phyloP scores from a whole-genome alignment of 2,113 vertebrate genomes.

The Rhineura floridana region DNA sequence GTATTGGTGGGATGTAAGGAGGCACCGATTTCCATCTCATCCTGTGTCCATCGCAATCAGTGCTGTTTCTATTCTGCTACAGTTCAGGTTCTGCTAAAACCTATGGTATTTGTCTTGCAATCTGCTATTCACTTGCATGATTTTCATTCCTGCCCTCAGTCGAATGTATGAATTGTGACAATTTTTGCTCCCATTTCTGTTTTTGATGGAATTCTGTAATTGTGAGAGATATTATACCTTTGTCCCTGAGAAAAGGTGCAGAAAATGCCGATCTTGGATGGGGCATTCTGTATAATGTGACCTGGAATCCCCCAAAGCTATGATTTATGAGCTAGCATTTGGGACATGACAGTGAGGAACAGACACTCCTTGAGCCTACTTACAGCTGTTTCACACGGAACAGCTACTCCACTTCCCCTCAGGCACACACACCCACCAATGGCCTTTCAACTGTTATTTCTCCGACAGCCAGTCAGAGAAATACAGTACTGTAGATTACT shows the following conservation, averaged over 20 bases:
- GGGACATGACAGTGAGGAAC: background rate
- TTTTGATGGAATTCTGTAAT: too few relatives aligned
- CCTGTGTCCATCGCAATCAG: too few relatives aligned
- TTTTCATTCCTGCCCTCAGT: too few relatives aligned
- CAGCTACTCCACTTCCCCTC: conserved; percentile 32
- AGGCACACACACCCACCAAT: background rate
- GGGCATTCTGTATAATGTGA: background rate
- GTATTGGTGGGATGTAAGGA: too few relatives aligned
- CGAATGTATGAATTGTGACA: too few relatives aligned
- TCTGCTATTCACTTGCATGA: too few relatives aligned
- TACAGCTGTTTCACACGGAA: background rate
- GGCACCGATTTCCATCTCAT: too few relatives aligned
- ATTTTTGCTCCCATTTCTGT: too few relatives aligned
- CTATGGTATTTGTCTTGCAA: too few relatives aligned
- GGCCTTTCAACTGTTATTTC: conserved; percentile 48
- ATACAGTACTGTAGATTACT: conserved; percentile 54
- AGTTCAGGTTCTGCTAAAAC: too few relatives aligned
- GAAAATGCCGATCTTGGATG: background rate
- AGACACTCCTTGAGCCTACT: background rate
- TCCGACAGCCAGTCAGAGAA: conserved; percentile 42
- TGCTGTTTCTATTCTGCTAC: too few relatives aligned
- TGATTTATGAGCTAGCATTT: background rate
- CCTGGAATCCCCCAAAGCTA: background rate
- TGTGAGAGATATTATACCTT: background rate
- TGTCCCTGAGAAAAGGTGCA: background rate